Evolutionary conservation across 1,140 invertebrate genomes (phyloP).

Genomic region (Bombus difficillimus): DNA sequence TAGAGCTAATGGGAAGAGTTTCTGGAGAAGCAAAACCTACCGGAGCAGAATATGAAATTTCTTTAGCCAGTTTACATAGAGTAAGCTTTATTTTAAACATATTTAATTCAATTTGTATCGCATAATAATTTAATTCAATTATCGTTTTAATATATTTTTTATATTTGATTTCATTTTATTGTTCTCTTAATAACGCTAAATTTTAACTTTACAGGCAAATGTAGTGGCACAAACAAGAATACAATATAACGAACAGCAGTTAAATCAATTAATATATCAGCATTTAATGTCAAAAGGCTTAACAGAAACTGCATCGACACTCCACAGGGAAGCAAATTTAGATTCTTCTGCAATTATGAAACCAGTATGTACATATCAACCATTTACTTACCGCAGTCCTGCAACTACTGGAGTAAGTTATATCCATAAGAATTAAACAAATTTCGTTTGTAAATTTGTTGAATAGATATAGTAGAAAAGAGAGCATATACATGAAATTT

Average conservation of each 20-base stretch:
- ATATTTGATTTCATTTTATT: conserved; percentile 32
- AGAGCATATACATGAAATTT: neutral
- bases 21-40: conserved; percentile 94
- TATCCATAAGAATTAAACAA: neutral
- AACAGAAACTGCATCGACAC: conserved; percentile 86
- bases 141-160: neutral
- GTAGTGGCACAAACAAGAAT: conserved; percentile 98
- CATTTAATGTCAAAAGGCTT: conserved; percentile 92
- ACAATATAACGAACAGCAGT: conserved; percentile 95
- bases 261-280: conserved; percentile 95
- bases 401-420: conserved; percentile 76
- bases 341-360: conserved; percentile 80
- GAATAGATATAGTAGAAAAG: neutral
- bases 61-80: conserved; percentile 92
- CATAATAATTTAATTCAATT: neutral
- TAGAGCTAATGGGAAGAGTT: conserved; percentile 94
- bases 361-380: conserved; percentile 82
- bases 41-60: conserved; percentile 91
- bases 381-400: conserved; percentile 84
- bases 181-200: conserved; percentile 43
- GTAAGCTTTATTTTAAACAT: conserved; percentile 78
- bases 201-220: conserved; percentile 86
- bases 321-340: conserved; percentile 90
- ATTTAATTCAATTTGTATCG: neutral
- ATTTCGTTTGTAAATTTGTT: neutral